Conservation (phyloP, 2,888 invertebrate genomes). For the Ornithoptera priamus region DNA sequence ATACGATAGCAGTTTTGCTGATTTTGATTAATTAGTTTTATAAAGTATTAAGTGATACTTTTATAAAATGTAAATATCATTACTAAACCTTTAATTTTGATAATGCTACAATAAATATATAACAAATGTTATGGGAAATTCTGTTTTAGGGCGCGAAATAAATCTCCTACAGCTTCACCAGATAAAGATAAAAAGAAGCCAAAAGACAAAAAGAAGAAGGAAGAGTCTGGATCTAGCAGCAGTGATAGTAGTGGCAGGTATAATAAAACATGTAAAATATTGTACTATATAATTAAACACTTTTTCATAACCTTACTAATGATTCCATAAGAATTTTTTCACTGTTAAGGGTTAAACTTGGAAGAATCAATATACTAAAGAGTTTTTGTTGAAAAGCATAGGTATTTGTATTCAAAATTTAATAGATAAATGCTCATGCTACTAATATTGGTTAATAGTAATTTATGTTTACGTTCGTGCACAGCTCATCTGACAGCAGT, state of each 20-base stretch:
- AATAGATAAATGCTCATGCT: too few relatives aligned
- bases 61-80: slow-evolving; percentile 17
- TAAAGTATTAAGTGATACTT: neutral
- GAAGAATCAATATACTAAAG: too few relatives aligned
- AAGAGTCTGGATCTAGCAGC: slow-evolving; percentile 87
- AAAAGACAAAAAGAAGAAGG: slow-evolving; percentile 82
- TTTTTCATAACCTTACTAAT: neutral
- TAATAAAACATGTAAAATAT: neutral
- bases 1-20: slow-evolving; percentile 7
- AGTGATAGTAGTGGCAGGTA: slow-evolving; percentile 89
- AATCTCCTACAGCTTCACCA: slow-evolving; percentile 84
- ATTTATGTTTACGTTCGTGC: slow-evolving; percentile 19
- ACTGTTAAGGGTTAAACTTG: too few relatives aligned
- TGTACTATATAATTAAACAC: neutral
- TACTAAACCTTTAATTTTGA: neutral
- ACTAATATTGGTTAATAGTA: neutral
- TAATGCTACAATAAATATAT: neutral
- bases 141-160: slow-evolving; percentile 85
- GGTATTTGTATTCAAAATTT: too few relatives aligned
- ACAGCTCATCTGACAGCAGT: slow-evolving; percentile 89
- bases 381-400: too few relatives aligned
- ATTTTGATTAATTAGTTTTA: neutral
- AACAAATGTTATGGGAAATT: slow-evolving; percentile 9
- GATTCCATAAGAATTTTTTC: too few relatives aligned
- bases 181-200: slow-evolving; percentile 86